Percentiles rank a stretch among this genome's conserved stretches.
phyloP scores from a whole-genome alignment of 2,113 vertebrate species.

The Heterocephalus glaber region DNA sequence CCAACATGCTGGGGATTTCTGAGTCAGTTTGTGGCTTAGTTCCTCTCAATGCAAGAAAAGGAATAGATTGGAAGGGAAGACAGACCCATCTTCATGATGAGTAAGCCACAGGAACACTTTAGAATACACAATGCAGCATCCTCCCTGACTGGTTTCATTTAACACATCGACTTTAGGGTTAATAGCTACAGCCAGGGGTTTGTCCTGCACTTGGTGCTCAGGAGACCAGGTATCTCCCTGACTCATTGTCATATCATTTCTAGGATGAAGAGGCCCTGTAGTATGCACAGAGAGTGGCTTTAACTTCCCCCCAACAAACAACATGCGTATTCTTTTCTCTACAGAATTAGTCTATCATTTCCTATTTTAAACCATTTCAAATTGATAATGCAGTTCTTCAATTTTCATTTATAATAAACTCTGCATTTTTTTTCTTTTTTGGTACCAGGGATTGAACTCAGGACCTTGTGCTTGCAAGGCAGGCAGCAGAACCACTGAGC shows the following conservation, averaged over 20 bases:
- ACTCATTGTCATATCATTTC: not conserved
- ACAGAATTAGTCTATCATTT: not conserved
- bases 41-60: not conserved
- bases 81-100: not conserved
- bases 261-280: not conserved
- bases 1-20: not conserved
- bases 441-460: too few relatives aligned
- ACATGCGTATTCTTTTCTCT: not conserved
- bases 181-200: not conserved
- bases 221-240: not conserved
- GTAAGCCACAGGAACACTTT: not conserved
- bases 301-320: not conserved
- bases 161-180: not conserved
- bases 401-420: not conserved
- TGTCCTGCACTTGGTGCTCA: not conserved
- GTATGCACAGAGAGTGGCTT: not conserved
- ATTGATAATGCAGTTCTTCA: not conserved
- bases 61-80: not conserved
- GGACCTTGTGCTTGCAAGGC: too few relatives aligned
- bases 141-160: not conserved
- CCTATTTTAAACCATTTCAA: not conserved
- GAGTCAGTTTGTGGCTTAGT: not conserved
- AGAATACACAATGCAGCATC: not conserved
- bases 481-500: too few relatives aligned
- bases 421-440: conserved; percentile 51